Conservation (phyloP, 64 coral and sea anemone genomes). For the Astreopora myriophthalma region DNA sequence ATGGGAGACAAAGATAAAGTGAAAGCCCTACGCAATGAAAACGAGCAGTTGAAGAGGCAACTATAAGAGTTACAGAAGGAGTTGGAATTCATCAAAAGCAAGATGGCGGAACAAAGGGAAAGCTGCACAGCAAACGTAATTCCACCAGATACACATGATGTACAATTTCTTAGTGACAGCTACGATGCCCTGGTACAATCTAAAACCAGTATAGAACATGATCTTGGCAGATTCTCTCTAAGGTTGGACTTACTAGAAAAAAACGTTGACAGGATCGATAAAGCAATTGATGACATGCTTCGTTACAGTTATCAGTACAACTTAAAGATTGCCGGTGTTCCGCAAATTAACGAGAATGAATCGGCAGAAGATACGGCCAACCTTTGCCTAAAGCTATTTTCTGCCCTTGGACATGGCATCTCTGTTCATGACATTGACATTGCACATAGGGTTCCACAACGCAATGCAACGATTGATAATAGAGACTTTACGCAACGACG, state of each 20-base stretch:
- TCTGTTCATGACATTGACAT: conserved; percentile 42
- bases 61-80: not conserved
- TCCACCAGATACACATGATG: not conserved
- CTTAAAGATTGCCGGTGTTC: conserved; percentile 23
- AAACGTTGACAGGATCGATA: conserved; percentile 42
- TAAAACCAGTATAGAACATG: not conserved
- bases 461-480: conserved; percentile 27
- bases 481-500: too few relatives aligned
- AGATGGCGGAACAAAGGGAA: conserved; percentile 26
- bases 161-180: conserved; percentile 19
- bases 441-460: not conserved
- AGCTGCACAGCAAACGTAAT: not conserved
- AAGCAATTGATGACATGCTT: conserved; percentile 29
- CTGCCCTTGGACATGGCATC: not conserved
- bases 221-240: conserved; percentile 39
- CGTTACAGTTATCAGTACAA: conserved; percentile 24
- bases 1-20: too few relatives aligned
- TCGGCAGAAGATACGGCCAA: conserved; percentile 40
- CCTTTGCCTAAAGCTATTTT: conserved; percentile 35
- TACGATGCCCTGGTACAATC: not conserved
- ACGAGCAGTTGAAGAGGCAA: too few relatives aligned
- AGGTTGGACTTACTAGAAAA: conserved; percentile 42
- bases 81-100: not conserved
- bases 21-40: too few relatives aligned
- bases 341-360: conserved; percentile 21